These are phyloP conservation scores for Masticophis lateralis DNA, from an alignment of 2,797 vertebrate species.

Conservation along the genomic window DNA sequence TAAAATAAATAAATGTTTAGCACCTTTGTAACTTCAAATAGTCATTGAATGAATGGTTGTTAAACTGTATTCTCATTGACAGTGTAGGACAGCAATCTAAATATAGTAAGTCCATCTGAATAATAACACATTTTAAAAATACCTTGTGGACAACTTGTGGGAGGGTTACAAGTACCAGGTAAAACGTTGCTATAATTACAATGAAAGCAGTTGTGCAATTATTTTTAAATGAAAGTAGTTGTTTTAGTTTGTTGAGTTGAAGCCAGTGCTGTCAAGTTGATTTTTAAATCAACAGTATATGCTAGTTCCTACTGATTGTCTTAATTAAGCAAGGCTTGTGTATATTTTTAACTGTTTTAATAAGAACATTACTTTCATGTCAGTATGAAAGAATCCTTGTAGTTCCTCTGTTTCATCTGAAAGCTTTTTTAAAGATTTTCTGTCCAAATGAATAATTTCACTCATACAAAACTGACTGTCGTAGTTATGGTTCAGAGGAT, in stretches of 20 bases:
- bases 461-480: neutral
- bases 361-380: neutral
- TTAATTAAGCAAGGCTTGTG: neutral
- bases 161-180: neutral
- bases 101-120: neutral
- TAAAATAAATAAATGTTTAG: neutral
- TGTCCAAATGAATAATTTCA: neutral
- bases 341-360: neutral
- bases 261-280: neutral
- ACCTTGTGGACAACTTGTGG: neutral
- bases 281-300: neutral
- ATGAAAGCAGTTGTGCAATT: neutral
- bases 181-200: neutral
- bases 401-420: slow-evolving; percentile 4
- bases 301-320: neutral
- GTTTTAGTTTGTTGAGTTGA: neutral
- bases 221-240: neutral
- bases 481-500: neutral
- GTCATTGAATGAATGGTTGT: neutral
- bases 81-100: neutral
- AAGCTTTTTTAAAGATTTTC: neutral
- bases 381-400: neutral
- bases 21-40: neutral
- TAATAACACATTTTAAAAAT: neutral
- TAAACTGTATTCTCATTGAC: neutral